Percentiles rank a stretch among this genome's conserved stretches.
phyloP scores from a whole-genome alignment of 2,797 vertebrate species.

The Dromococcyx pavoninus region DNA sequence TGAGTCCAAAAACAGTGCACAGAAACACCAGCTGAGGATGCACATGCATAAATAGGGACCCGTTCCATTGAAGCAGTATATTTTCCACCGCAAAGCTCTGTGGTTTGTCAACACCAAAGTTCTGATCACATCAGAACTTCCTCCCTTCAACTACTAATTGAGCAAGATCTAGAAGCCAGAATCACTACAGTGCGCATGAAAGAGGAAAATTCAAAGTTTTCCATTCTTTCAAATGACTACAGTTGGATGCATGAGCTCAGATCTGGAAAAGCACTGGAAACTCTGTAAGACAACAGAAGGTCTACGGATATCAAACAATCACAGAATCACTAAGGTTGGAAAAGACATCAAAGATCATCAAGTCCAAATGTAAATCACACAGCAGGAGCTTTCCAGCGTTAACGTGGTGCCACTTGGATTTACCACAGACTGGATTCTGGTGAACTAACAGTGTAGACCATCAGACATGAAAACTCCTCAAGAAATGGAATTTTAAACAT shows the following conservation, averaged over 20 bases:
- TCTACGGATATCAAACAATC: not conserved
- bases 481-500: not conserved
- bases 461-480: not conserved
- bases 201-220: not conserved
- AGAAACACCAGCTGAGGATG: not conserved
- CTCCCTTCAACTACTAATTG: not conserved
- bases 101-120: not conserved
- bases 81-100: not conserved
- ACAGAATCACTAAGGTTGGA: too few species aligned
- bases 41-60: rapidly evolving
- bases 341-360: too few species aligned
- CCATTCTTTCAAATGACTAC: not conserved
- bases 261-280: not conserved
- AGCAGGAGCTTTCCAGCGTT: not conserved
- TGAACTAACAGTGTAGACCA: rapidly evolving
- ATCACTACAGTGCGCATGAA: rapidly evolving
- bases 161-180: not conserved
- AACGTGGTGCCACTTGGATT: not conserved
- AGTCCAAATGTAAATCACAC: too few species aligned
- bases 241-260: rapidly evolving
- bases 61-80: not conserved
- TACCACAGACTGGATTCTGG: not conserved
- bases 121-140: not conserved
- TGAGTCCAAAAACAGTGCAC: not conserved
- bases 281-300: rapidly evolving